phyloP scores from a whole-genome alignment of 23 tunicate genomes.

The Aplidium turbinatum region DNA sequence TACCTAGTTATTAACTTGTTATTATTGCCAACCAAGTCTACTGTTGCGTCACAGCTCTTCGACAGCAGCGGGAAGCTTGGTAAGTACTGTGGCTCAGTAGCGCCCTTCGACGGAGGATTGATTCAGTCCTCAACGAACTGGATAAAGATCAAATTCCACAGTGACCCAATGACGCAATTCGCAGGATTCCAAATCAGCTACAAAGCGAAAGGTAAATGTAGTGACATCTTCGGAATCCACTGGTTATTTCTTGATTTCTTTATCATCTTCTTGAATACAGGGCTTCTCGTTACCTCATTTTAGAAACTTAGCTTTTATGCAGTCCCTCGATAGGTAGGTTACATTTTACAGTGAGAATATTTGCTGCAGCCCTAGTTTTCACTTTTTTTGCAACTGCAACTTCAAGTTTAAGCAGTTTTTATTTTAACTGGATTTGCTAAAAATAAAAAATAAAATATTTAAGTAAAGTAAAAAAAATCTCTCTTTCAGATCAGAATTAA shows the following conservation, averaged over 20 bases:
- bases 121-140: conserved; percentile 52
- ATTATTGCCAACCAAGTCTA: no score
- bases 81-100: conserved; percentile 25
- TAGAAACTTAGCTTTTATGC: no score
- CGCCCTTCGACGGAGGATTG: conserved; percentile 30
- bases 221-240: neutral
- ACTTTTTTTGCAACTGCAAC: neutral
- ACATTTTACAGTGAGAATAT: no score
- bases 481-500: no score
- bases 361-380: no score
- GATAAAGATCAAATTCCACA: conserved; percentile 46
- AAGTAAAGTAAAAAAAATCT: no score
- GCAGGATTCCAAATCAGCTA: conserved; percentile 49
- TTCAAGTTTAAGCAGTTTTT: no score
- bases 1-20: no score
- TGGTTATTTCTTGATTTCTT: neutral
- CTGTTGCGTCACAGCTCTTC: conserved; percentile 18
- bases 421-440: no score
- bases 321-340: no score
- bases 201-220: conserved; percentile 30
- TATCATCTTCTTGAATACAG: neutral
- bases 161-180: conserved; percentile 36
- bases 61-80: conserved; percentile 47
- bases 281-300: neutral
- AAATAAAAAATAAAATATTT: no score